Evolutionary conservation across 2,797 vertebrate species (phyloP), one percentile per base, ranked within the genome.

Genomic region (Spizella passerina): DNA sequence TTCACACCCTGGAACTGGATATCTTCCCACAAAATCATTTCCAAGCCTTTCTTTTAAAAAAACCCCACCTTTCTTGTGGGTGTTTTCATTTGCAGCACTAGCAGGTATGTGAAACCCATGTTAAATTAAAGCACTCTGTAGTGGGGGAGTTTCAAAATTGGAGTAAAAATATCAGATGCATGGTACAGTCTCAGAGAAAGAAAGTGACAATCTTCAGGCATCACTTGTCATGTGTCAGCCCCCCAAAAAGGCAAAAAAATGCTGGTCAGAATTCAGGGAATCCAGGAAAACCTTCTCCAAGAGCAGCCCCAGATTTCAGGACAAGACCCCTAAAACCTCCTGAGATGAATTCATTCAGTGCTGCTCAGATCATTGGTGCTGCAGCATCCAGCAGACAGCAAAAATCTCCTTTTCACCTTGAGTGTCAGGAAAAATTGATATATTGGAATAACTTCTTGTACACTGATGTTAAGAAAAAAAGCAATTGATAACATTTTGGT

Each of bases 291-390:
- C 7, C 4, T n/a, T 63, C 18, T 39, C 10, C 16, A 69, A 39
- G 23, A 64, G 10, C 8, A 86, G n/a, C 11, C 29, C 22, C 30
- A 56, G 21, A 34, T 65, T 83, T 64, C 49, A 81, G 46, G 17
- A 16, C 15, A 55, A 71, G n/a, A 14, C 12, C 82, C 41, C 26
- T 11, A 26, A 76, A 69, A 39, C 9, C 14, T 70, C 23, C 5
- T 15, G 13, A 30, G 11, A 65, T 10, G 0, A 38, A 43, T 39
- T 50, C 2, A 52, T 52, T 50, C 44, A 34, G 60, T 1, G 1
- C 36, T 69, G 53, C 7, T 44, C 2, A 59, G 14, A 27, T 20
- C 43, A 82, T 39, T 1, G 7, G 36, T 4, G 2, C 12, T 50
- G 12, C 26, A 77, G 30, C 47, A 61, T 16, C 23, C 60, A 52